These are phyloP conservation scores for Diabrotica virgifera DNA, from an alignment of 1,140 invertebrate species.

Conservation along the genomic window DNA sequence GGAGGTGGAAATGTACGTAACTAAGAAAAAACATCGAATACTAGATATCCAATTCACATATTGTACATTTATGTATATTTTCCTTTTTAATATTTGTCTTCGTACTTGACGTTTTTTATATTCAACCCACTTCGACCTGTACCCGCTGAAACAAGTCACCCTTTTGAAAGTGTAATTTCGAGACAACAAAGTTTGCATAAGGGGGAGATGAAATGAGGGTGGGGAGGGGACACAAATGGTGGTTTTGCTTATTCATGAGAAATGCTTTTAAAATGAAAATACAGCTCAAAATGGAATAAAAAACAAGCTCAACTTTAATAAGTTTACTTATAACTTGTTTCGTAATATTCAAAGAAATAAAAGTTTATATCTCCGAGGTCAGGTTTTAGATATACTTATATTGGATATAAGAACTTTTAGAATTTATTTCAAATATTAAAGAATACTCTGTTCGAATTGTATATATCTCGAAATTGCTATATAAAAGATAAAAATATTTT, in stretches of 20 bases:
- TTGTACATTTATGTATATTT: too few relatives aligned
- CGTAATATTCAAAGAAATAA: constrained; percentile 37
- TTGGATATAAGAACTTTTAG: too few relatives aligned
- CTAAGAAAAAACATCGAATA: too few relatives aligned
- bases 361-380: constrained; percentile 14
- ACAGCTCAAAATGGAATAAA: constrained; percentile 43
- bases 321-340: constrained; percentile 45
- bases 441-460: background rate
- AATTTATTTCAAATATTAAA: too few relatives aligned
- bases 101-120: too few relatives aligned
- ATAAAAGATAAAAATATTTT: too few relatives aligned
- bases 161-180: constrained; percentile 40
- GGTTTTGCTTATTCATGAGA: constrained; percentile 46
- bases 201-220: constrained; percentile 24
- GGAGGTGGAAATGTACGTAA: too few relatives aligned
- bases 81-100: too few relatives aligned
- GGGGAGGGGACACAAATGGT: constrained; percentile 23
- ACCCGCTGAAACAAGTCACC: constrained; percentile 16
- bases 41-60: too few relatives aligned
- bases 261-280: constrained; percentile 45
- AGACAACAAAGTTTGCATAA: constrained; percentile 38
- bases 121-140: background rate
- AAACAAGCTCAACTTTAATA: constrained; percentile 42
- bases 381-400: constrained; percentile 1
- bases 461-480: too few relatives aligned